Percentiles rank a stretch among this genome's conserved stretches.
These are phyloP conservation scores for Pteronotus mesoamericanus DNA, from an alignment of 2,797 vertebrate genomes.

Conservation along the genomic window DNA sequence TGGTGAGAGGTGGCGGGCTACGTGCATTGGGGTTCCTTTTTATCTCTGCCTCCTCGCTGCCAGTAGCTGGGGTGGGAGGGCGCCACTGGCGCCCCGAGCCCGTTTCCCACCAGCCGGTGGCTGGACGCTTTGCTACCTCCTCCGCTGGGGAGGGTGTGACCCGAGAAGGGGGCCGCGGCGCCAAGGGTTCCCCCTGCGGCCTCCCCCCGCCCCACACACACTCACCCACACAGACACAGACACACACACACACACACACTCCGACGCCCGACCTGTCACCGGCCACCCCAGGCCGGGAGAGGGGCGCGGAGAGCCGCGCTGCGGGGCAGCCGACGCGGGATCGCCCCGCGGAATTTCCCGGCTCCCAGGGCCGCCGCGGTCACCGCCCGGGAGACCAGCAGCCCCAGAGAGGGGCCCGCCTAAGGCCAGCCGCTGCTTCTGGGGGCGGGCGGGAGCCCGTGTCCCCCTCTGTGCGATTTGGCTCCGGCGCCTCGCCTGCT, in stretches of 20 bases:
- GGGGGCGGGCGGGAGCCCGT: conserved; percentile 45
- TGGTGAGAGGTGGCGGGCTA: background rate
- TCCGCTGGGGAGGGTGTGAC: conserved; percentile 66
- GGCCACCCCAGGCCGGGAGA: conserved; percentile 34
- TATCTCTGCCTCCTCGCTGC: background rate
- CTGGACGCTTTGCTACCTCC: background rate
- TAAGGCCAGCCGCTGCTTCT: conserved; percentile 3
- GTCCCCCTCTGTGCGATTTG: conserved; percentile 32
- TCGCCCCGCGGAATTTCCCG: conserved; percentile 22
- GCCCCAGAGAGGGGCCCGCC: background rate
- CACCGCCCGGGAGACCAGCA: background rate
- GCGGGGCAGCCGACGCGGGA: background rate
- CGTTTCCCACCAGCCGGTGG: background rate
- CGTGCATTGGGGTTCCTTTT: background rate
- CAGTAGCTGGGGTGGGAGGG: background rate
- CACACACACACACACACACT: background rate
- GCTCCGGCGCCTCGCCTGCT: conserved; percentile 42
- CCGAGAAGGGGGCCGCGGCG: conserved; percentile 37
- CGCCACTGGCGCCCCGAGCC: background rate
- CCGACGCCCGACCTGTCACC: conserved; percentile 50
- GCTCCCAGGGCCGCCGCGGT: background rate
- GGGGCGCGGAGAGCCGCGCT: conserved; percentile 31
- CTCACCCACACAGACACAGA: background rate
- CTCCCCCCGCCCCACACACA: background rate
- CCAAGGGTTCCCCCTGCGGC: conserved; percentile 30